Evolutionary conservation across 2,113 vertebrate species (phyloP).

Genomic region (Rattus rattus): DNA sequence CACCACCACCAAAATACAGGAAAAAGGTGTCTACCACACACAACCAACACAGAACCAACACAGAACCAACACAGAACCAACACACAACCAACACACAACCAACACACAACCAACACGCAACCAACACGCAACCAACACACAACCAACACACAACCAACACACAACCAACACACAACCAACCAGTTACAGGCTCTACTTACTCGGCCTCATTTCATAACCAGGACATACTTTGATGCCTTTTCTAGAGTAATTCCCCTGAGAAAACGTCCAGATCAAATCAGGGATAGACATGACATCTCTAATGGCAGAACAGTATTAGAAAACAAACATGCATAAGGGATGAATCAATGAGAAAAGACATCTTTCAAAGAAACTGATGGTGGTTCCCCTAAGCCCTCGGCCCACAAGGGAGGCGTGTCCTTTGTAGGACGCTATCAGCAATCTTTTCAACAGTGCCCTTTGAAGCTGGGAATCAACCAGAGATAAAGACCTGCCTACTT

Average conservation of each 20-base stretch:
- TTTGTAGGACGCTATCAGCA: background rate
- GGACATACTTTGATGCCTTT: background rate
- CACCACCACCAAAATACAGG: background rate
- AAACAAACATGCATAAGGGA: background rate
- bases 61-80: too few relatives aligned
- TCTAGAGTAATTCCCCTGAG: background rate
- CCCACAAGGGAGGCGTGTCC: background rate
- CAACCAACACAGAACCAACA: background rate
- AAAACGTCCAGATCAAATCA: background rate
- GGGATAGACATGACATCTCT: background rate
- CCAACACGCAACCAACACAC: background rate
- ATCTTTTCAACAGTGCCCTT: background rate
- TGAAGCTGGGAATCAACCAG: background rate
- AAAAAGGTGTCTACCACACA: background rate
- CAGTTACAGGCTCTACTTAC: background rate
- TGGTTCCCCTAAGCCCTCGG: background rate
- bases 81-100: background rate
- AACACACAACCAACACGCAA: too few relatives aligned
- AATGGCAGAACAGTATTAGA: slow-evolving; percentile 14
- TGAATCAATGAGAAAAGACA: background rate
- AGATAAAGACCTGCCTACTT: background rate
- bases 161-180: background rate
- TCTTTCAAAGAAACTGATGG: background rate
- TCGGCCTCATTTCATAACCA: background rate
- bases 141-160: too few relatives aligned